Evolutionary conservation across 2,797 vertebrate species (phyloP), one percentile per base, ranked within the genome.

Genomic region (Balearica regulorum): DNA sequence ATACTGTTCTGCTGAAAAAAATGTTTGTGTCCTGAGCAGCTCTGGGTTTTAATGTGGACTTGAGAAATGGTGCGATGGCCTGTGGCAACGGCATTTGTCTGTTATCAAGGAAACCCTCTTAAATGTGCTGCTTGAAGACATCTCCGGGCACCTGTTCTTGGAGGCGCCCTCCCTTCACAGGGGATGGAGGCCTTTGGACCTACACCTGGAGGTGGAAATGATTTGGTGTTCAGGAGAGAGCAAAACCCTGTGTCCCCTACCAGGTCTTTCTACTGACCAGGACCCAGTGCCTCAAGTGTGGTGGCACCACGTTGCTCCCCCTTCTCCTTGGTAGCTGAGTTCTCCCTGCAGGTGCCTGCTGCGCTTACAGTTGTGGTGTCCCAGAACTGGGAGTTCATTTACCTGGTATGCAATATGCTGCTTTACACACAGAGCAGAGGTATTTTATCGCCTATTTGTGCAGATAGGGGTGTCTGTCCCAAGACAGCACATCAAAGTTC

Each of bases 271-370:
- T 46, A 15, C 24, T 33, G 29, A 73, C 6, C 16, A 51, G 9
- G 28, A 54, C 16, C 18, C 19, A 73, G 25, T 26, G 39, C 21
- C 21, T 39, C 1, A 2, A 85, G 65, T 3, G 1, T 24, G 37
- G 21, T 0, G 3, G 41, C 49, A 76, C 6, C 5, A 31, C 21
- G 7, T 53, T 3, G 0, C 31, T 68, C 13, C 26, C 11, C 4
- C 13, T 12, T 87, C 25, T 15, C 22, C 43, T 57, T 3, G 0
- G 14, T 6, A 75, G 37, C 66, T 83, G 51, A 3, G 1, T 18
- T 91, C 20, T 41, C 24, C 48, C 35, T 64, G 77, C 18, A 49
- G 62, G 9, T 11, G 5, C 29, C 51, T 39, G 37, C 49, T 57
- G 37, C 10, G 49, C 54, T 82, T 41, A 22, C 41, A 25, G 10